Conservation (phyloP, 2,113 vertebrate genomes). For the Pelmatolapia mariae region DNA sequence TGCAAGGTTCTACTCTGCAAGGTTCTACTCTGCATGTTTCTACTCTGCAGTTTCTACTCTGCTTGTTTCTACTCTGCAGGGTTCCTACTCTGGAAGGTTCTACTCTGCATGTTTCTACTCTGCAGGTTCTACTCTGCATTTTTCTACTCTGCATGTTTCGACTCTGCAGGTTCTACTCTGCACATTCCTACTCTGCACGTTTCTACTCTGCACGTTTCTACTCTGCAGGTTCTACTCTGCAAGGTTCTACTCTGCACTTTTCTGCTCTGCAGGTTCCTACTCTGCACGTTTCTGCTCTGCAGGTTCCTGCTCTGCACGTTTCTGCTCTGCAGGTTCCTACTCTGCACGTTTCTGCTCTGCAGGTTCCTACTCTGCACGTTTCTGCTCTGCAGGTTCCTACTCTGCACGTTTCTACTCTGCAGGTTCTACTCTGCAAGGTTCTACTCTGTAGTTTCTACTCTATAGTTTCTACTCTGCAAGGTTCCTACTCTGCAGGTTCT, state of each 20-base stretch:
- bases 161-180: no score
- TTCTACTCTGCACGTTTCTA: fast-evolving
- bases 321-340: fast-evolving
- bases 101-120: fast-evolving
- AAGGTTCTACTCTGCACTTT: fast-evolving
- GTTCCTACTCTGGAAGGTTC: fast-evolving
- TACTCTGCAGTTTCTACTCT: no score
- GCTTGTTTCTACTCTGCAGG: no score
- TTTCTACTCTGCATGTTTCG: no score
- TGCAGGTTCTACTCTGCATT: fast-evolving
- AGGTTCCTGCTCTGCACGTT: no score
- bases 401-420: fast-evolving
- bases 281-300: fast-evolving
- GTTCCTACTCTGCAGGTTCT: fast-evolving
- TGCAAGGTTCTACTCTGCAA: no score
- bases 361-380: fast-evolving
- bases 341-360: fast-evolving
- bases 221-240: no score
- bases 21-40: no score
- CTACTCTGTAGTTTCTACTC: no score
- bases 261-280: fast-evolving
- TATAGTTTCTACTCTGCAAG: fast-evolving
- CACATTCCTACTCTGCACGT: fast-evolving
- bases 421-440: fast-evolving
- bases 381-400: no score